Conservation (phyloP, 2,888 invertebrate genomes). For the Athalia circularis region DNA sequence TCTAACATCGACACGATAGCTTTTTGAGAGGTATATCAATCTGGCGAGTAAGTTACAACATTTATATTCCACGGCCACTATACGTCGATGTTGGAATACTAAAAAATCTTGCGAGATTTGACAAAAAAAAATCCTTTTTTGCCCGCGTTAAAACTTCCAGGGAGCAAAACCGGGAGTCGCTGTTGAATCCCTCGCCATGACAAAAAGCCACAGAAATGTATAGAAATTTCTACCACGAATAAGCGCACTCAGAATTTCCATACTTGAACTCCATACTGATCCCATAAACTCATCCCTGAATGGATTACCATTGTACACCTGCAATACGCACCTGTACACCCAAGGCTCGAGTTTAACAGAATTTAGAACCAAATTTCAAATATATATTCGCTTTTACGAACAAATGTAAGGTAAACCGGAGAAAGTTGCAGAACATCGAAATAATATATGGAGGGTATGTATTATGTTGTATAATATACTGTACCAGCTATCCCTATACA, state of each 20-base stretch:
- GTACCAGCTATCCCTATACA: no score
- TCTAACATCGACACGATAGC: background rate
- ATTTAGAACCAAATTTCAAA: background rate
- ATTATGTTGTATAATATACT: no score
- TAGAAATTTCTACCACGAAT: slow-evolving; percentile 9
- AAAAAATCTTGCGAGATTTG: background rate
- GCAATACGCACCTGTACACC: background rate
- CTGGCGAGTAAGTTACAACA: no score
- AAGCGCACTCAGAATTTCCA: background rate
- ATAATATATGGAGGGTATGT: no score
- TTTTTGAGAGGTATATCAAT: background rate
- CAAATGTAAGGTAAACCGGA: no score
- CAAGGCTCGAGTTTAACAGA: background rate
- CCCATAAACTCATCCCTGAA: slow-evolving; percentile 12
- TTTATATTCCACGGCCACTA: no score
- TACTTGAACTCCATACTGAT: slow-evolving; percentile 8
- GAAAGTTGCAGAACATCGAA: no score
- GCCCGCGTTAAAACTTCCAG: background rate
- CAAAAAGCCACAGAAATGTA: background rate
- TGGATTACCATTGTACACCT: slow-evolving; percentile 15
- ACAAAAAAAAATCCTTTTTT: background rate
- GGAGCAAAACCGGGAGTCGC: background rate
- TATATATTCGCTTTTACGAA: background rate
- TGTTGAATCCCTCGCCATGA: no score
- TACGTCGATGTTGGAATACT: no score